Evolutionary conservation across 2,797 vertebrate species (phyloP).

Genomic region (Tragopan temminckii): DNA sequence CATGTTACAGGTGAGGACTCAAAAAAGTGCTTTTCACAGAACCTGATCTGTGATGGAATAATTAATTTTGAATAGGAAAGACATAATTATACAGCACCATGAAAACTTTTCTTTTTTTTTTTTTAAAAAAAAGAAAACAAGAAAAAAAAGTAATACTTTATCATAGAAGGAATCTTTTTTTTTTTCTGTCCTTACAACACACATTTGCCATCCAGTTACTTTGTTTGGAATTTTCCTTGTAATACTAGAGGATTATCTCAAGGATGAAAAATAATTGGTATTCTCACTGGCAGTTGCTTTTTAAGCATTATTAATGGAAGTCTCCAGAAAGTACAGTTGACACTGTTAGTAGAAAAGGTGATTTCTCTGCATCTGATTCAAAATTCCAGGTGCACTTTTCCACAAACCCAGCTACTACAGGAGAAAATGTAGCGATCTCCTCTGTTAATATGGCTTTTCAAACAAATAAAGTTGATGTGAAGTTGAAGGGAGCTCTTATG

Average conservation of each 20-base stretch:
- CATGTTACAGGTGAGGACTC: background rate
- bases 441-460: background rate
- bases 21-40: background rate
- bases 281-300: constrained; percentile 18
- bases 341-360: background rate
- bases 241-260: background rate
- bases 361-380: background rate
- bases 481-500: background rate
- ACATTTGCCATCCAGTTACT: background rate
- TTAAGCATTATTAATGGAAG: background rate
- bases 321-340: background rate
- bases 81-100: background rate
- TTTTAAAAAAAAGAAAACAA: no score
- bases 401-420: background rate
- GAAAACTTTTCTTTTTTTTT: background rate
- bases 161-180: background rate
- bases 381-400: constrained; percentile 2
- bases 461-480: background rate
- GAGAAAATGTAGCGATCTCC: background rate
- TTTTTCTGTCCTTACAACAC: background rate
- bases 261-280: background rate
- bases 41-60: background rate
- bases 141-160: background rate
- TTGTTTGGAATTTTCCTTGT: background rate
- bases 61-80: background rate